Base-by-base conservation (phyloP, 2,888 invertebrate genomes). In the Chrysolina oricalcia region DNA sequence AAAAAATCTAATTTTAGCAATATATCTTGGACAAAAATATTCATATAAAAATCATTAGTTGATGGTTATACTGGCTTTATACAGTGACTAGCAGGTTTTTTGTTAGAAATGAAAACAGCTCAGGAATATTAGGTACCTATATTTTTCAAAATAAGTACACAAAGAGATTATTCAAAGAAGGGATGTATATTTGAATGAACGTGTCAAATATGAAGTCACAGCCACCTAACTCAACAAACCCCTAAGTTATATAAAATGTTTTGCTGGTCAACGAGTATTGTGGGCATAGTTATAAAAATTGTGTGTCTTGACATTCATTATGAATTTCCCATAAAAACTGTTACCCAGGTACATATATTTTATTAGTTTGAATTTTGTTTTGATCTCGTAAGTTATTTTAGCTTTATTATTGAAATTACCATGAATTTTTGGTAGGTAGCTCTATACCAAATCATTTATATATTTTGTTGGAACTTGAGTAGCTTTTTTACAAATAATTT, bases 381-480 rank as follows among this genome's bases (percentile, higher is more conserved):
- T 59, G 59, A 59, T 59, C 59, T 59, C 59, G 59, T 59, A 59
- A 35, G 35, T 59, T 59, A 59, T 23, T 59, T 59, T 35, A 27
- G 27, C 35, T 59, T 59, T n/a, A 59, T 35, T 56, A 21, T 56
- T 35, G 27, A 23, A 59, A 35, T 35, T 59, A 53, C 19, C 23
- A 11, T 53, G 5, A 35, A 6, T 13, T 2, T 27, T 50, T 50
- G 50, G 19, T n/a, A 48, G 10, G 10, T 19, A 50, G 50, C 19
- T n/a, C 4, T 8, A 1, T 50, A n/a, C 19, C 50, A 50, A 59
- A 59, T 23, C 35, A 27, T 35, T 59, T 59, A 59, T 59, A 27
- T 27, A 59, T 59, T 59, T 59, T 21, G 19, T 53, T 19, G 53
- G 5, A 53, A 53, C 4, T 19, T 21, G 19, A 53, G 9, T 21